Conservation (phyloP, 2,113 vertebrate genomes). For the Albula goreensis region DNA sequence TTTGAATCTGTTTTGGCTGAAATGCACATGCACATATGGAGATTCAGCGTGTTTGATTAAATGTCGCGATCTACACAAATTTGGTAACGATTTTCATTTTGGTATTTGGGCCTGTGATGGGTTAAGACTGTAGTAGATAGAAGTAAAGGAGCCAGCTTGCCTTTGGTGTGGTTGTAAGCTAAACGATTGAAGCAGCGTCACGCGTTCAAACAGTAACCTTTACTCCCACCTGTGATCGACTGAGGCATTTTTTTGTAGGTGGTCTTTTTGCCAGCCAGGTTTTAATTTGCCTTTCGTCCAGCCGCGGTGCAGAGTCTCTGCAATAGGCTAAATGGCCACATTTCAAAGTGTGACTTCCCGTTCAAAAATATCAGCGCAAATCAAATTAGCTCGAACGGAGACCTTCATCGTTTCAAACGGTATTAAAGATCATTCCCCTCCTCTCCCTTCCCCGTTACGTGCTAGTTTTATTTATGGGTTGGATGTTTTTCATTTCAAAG, state of each 20-base stretch:
- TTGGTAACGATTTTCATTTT: too few relatives aligned
- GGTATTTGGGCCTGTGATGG: too few relatives aligned
- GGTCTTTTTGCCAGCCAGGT: not conserved
- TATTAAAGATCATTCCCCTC: not conserved
- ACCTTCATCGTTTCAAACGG: not conserved
- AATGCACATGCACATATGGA: too few relatives aligned
- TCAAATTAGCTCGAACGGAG: not conserved
- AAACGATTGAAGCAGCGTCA: too few relatives aligned
- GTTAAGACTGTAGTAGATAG: too few relatives aligned
- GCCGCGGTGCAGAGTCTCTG: not conserved
- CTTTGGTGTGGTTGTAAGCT: too few relatives aligned
- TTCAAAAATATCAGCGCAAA: constrained; percentile 9
- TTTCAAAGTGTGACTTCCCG: not conserved
- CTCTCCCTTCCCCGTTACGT: not conserved
- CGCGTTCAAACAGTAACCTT: not conserved
- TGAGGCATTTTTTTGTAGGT: not conserved
- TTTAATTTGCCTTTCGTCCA: constrained; percentile 8
- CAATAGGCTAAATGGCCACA: constrained; percentile 7
- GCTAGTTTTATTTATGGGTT: not conserved
- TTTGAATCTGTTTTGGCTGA: too few relatives aligned
- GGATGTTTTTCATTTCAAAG: not conserved
- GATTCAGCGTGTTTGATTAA: too few relatives aligned
- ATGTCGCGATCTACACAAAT: too few relatives aligned
- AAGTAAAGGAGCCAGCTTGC: too few relatives aligned
- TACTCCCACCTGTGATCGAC: not conserved